Conservation (phyloP, 2,888 invertebrate species). For the Acanthosepion lycidas region DNA sequence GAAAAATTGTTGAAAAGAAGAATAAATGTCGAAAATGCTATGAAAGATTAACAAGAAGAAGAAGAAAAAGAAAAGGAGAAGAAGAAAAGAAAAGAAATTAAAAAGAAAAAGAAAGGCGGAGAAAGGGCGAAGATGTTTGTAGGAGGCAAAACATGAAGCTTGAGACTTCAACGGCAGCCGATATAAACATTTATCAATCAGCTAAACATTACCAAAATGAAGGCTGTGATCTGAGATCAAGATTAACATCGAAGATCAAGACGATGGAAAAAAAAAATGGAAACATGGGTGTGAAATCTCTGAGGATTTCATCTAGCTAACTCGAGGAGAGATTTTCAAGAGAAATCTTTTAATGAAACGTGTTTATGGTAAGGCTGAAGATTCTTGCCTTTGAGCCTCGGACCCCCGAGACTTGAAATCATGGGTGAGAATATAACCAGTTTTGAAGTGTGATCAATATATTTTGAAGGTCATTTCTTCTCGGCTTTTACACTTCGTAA, state of each 20-base stretch:
- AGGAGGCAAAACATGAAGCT: neutral
- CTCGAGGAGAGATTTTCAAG: neutral
- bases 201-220: neutral
- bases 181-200: neutral
- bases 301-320: neutral
- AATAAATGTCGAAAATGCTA: no score
- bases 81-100: no score
- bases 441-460: neutral
- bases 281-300: conserved; percentile 1
- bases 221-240: neutral
- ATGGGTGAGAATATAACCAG: neutral
- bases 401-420: neutral
- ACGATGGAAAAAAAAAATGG: neutral
- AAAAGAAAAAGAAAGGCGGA: no score
- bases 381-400: neutral
- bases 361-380: conserved; percentile 10
- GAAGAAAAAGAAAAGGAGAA: no score
- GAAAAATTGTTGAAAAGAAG: no score
- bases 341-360: conserved; percentile 33
- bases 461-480: neutral
- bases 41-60: no score
- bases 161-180: neutral
- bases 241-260: neutral
- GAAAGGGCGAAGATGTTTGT: neutral
- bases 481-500: neutral